These are phyloP conservation scores for Harlomillsia oculata DNA, from an alignment of 1,140 invertebrate species.

Conservation along the genomic window DNA sequence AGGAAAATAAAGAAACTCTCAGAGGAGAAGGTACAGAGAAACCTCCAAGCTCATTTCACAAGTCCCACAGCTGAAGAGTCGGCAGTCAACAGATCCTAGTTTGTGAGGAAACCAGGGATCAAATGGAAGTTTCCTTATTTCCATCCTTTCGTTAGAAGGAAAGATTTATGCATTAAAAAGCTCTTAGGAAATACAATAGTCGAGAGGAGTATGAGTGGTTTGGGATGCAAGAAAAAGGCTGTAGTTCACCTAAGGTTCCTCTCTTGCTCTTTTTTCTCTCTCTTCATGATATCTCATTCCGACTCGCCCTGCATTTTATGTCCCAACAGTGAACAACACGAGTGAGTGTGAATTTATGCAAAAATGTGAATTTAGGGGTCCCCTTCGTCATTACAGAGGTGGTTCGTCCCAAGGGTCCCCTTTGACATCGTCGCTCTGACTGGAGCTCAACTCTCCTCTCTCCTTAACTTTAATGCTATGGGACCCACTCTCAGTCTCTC, in stretches of 20 bases:
- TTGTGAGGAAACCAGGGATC: constrained; percentile 8
- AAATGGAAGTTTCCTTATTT: constrained; percentile 6
- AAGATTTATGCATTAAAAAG: constrained; percentile 29
- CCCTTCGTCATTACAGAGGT: constrained; percentile 24
- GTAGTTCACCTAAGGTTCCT: background rate
- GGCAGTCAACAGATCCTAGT: constrained; percentile 5
- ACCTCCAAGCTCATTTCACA: constrained; percentile 26
- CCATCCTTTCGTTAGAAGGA: constrained; percentile 20
- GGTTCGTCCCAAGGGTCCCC: constrained; percentile 13
- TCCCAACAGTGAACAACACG: constrained; percentile 15
- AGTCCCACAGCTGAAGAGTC: constrained; percentile 12
- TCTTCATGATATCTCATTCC: constrained; percentile 16
- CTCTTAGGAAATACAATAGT: constrained; percentile 22
- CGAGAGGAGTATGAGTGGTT: constrained; percentile 13
- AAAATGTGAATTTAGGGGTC: constrained; percentile 29
- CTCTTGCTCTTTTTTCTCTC: constrained; percentile 1
- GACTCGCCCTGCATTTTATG: constrained; percentile 15
- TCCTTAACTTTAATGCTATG: constrained; percentile 22
- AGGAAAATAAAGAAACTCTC: constrained; percentile 18
- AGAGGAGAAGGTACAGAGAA: constrained; percentile 14
- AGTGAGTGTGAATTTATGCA: constrained; percentile 29
- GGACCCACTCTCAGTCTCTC: constrained; percentile 18
- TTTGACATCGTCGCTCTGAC: constrained; percentile 25
- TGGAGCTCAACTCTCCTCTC: constrained; percentile 12
- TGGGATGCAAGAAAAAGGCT: constrained; percentile 1